phyloP scores from a whole-genome alignment of 2,113 vertebrate genomes.

The Hucho hucho region DNA sequence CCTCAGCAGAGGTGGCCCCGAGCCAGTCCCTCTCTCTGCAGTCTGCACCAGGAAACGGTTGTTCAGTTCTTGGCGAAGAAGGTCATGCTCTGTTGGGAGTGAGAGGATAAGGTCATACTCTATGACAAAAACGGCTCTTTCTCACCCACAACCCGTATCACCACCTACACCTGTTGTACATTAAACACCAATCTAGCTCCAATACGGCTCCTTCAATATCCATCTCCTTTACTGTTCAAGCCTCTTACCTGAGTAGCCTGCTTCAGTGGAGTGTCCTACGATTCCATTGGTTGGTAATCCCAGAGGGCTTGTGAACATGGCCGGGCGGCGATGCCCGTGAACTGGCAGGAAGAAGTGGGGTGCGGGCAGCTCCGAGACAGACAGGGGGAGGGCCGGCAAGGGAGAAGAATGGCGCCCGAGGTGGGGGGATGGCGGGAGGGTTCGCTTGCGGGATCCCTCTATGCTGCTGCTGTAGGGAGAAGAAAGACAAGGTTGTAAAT shows the following conservation, averaged over 20 bases:
- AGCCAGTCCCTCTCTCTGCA: conserved; percentile 75
- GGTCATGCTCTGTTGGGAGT: conserved; percentile 78
- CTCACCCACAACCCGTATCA: neutral
- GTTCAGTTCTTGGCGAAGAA: conserved; percentile 89
- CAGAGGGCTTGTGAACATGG: conserved; percentile 21
- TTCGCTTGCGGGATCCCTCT: conserved; percentile 68
- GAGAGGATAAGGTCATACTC: conserved; percentile 50
- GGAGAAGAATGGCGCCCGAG: conserved; percentile 61
- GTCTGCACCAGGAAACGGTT: conserved; percentile 87
- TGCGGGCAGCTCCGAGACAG: conserved; percentile 32
- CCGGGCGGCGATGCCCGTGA: conserved; percentile 15
- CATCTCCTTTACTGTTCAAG: neutral
- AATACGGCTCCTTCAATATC: too few relatives aligned
- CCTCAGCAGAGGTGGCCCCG: conserved; percentile 71
- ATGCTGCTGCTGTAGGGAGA: conserved; percentile 39
- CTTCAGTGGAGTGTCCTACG: conserved; percentile 11
- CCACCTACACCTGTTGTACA: neutral
- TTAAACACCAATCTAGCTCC: neutral
- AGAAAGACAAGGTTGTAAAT: neutral
- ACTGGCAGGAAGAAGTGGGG: conserved; percentile 21
- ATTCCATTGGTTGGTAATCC: conserved; percentile 14
- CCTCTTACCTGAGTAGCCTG: conserved; percentile 20
- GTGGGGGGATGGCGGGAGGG: conserved; percentile 65
- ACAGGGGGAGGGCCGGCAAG: conserved; percentile 66
- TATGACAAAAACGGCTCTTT: neutral